phyloP scores from a whole-genome alignment of 2,888 invertebrate genomes.

The Adineta ricciae region DNA sequence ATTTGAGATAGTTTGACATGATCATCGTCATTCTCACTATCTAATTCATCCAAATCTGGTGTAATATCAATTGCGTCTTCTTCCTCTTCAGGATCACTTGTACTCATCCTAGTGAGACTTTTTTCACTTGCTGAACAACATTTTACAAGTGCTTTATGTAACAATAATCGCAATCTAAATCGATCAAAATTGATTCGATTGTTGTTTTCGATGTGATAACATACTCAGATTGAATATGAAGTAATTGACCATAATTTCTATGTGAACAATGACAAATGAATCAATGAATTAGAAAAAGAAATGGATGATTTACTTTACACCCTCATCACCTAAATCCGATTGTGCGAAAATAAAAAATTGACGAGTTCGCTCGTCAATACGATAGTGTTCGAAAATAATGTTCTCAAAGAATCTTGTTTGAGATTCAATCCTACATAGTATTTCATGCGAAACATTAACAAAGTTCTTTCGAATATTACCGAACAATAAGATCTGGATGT shows the following conservation, averaged over 20 bases:
- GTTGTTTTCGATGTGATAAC: neutral
- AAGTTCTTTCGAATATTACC: neutral
- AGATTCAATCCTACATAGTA: neutral
- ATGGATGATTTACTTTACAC: neutral
- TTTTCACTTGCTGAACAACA: neutral
- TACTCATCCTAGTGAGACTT: neutral
- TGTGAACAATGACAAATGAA: too few species aligned
- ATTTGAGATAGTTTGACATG: neutral
- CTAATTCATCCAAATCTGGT: neutral
- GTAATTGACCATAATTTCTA: neutral
- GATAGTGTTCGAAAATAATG: constrained; percentile 14
- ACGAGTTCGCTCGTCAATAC: neutral
- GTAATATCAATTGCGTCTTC: neutral
- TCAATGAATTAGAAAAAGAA: neutral
- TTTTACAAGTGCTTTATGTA: neutral
- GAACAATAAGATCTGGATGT: neutral
- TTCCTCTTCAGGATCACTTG: neutral
- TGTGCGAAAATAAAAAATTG: constrained; percentile 16
- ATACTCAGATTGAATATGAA: constrained; percentile 16
- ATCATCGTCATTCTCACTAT: neutral
- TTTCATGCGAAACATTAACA: too few species aligned
- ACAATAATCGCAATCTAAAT: neutral
- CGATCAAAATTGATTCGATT: neutral
- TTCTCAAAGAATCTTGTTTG: constrained; percentile 6
- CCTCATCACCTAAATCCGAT: neutral